Base-by-base conservation (phyloP, 2,888 invertebrate genomes). In the Apantesis nais region DNA sequence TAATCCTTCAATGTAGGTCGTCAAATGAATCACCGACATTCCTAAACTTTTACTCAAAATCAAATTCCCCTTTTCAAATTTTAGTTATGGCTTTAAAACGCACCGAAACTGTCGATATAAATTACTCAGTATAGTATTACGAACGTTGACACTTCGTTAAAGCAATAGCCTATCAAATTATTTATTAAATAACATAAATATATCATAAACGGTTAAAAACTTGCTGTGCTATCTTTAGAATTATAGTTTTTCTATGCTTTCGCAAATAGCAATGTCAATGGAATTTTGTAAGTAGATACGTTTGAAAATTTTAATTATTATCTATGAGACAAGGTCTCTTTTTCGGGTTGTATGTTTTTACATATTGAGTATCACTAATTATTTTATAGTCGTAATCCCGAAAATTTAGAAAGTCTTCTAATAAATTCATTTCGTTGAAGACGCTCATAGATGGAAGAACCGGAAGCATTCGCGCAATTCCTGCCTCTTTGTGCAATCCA, bases 361-460 rank as follows among this genome's bases (percentile, higher is more conserved):
- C 88, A 68, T 90, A 95, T 62, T 88, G 87, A 5, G 80, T 66
- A 5, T 87, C 83, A 44, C 93, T 91, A 19, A 90, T 74, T 2
- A 94, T 75, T 31, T 89, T 85, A 70, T 88, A 94, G 58, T 94
- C 92, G 60, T 90, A 94, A 62, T 94, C 93, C n/a, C 95, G 86
- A 73, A 94, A 95, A 80, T 93, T 91, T 0, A 93, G 78, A 7
- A 93, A 77, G 72, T 95, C 93, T 52, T 94, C 93, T 1, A 94
- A 67, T 19, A 94, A 87, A 77, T 91, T 92, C 66, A 80, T 85
- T 0, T 86, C 90, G 78, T 94, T 94, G 77, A 92, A 93, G 66
- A 92, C 90, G 37, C 93, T 87, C 31, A 95, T 93, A 8, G 83
- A 88, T 0, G 87, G 86, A 8, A 92, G 77, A 0, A 94, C 93